Percentiles rank a stretch among this genome's conserved stretches.
phyloP scores from a whole-genome alignment of 1,140 invertebrate species.

The Orchesella cincta region DNA sequence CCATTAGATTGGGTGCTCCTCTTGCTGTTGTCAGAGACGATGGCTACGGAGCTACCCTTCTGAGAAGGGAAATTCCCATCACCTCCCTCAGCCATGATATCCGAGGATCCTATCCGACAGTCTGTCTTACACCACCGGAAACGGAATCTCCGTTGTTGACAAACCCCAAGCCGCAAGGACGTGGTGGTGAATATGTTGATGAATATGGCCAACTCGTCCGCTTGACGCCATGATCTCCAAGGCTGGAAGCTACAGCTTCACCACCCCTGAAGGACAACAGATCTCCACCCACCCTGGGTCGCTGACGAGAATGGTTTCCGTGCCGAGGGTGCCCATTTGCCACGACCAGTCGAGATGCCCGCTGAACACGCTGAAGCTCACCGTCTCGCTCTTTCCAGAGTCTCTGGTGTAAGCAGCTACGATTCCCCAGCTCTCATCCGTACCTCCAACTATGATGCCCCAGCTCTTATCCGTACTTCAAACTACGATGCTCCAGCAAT shows the following conservation, averaged over 20 bases:
- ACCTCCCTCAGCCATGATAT: slow-evolving; percentile 13
- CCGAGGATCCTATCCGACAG: background rate
- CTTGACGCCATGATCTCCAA: background rate
- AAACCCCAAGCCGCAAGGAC: background rate
- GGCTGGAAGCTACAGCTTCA: slow-evolving; percentile 1
- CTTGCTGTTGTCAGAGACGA: no score
- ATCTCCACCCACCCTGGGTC: slow-evolving; percentile 66
- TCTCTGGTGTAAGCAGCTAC: background rate
- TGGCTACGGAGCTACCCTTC: no score
- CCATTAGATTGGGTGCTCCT: no score
- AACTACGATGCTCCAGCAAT: no score
- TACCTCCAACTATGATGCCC: no score
- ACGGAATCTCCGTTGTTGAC: slow-evolving; percentile 15
- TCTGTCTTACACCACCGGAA: background rate
- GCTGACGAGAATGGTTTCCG: slow-evolving; percentile 64
- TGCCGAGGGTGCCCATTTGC: slow-evolving; percentile 55
- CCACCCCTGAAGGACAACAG: slow-evolving; percentile 62
- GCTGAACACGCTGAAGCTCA: slow-evolving; percentile 27
- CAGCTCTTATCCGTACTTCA: background rate
- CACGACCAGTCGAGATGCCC: slow-evolving; percentile 28
- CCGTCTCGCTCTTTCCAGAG: background rate
- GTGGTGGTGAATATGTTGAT: background rate
- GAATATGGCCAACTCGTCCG: background rate
- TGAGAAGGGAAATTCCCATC: no score
- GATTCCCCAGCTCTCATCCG: no score